phyloP scores from a whole-genome alignment of 2,888 invertebrate species.

The Scrobipalpa costella region DNA sequence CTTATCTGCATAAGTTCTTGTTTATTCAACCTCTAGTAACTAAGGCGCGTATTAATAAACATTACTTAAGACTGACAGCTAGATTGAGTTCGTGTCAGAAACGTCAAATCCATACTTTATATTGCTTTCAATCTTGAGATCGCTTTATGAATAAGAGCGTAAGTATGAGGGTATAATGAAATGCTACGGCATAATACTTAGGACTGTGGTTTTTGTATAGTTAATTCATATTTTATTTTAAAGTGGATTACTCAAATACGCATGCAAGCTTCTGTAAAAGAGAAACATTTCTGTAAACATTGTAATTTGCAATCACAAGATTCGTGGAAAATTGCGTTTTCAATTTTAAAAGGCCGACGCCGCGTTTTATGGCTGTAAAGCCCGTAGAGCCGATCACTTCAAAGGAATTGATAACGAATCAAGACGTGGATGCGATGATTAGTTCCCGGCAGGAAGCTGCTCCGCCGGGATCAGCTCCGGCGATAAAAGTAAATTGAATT shows the following conservation, averaged over 20 bases:
- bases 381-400: constrained; percentile 6
- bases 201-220: too few relatives aligned
- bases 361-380: constrained; percentile 4
- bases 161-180: too few relatives aligned
- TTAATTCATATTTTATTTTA: too few relatives aligned
- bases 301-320: neutral
- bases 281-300: neutral
- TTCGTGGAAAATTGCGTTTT: neutral
- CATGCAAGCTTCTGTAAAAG: neutral
- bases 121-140: too few relatives aligned
- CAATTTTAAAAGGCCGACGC: neutral
- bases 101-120: too few relatives aligned
- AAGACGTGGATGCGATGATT: constrained; percentile 16
- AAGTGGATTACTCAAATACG: neutral
- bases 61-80: too few relatives aligned
- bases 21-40: too few relatives aligned
- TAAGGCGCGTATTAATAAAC: too few relatives aligned
- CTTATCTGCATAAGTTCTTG: too few relatives aligned
- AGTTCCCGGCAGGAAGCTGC: constrained; percentile 3
- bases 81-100: too few relatives aligned
- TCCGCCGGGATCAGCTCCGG: constrained; percentile 3
- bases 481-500: constrained; percentile 16
- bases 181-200: too few relatives aligned
- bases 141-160: too few relatives aligned
- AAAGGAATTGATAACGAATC: constrained; percentile 14